Evolutionary conservation across 2,797 vertebrate species (phyloP), one percentile per base, ranked within the genome.

Genomic region (Urophycis tenuis): DNA sequence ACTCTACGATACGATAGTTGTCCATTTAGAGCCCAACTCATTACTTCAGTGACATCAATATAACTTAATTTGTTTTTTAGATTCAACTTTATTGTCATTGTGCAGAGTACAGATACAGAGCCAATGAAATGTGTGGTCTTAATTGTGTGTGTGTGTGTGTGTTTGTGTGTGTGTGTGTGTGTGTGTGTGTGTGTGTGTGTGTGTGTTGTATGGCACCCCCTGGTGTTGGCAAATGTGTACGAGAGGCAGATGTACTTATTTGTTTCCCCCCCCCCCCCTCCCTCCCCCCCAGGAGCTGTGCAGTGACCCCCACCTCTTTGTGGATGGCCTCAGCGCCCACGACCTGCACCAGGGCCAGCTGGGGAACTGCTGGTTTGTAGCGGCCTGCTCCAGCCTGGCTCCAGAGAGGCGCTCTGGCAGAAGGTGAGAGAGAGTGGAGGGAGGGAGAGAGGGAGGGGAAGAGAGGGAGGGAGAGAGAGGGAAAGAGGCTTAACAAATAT

Each of bases 291-390:
- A 92, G 92, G 97, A 98, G 83, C 94, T 98, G 87, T 97, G 95
- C 1, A 87, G 93, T 1, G 93, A 96, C 83, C 97, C 97, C 33
- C 94, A 84, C 75, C 95, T 99, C 83, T 99, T 99, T 49, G 97
- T 99, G 22, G 95, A 99, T 0, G 97, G 97, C 60, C 97, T 98
- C 93, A 99, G 97, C 75, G 95, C 96, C 22, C 97, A 99, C 0
- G 97, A 99, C 80, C 89, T 99, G 69, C 96, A 99, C 84, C 97
- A 99, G 91, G 97, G 97, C 25, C 96, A 98, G 83, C 93, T 99
- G 9, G 97, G 97, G 19, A 99, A 99, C 93, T 99, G 97, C 89
- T 99, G 97, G 97, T 99, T 99, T 0, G 96, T 99, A 71, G 97
- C 97, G 0, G 97, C 97, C 17, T 98, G 96, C 84, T 97, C 97